Base-by-base conservation (phyloP, 2,113 vertebrate genomes). In the Serilophus lunatus region DNA sequence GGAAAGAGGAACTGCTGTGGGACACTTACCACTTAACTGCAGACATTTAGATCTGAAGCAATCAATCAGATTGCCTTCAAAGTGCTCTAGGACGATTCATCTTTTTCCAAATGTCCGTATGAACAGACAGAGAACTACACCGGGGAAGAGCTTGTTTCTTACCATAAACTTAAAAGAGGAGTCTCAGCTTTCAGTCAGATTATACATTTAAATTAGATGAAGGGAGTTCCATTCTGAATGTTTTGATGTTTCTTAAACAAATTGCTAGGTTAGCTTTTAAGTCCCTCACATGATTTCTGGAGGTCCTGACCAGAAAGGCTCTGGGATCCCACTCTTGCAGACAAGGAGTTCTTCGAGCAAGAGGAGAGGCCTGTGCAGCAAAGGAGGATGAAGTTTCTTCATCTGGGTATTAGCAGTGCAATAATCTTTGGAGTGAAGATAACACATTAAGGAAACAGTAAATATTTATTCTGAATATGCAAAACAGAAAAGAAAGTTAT, bases 311-410 rank as follows among this genome's bases (percentile, higher is more conserved):
- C 66, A 50, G 31, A 57, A 20, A 36, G 25, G 23, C 4, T 4
- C 14, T 19, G 8, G 7, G 42, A 87, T 3, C 1, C 0, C 16
- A 7, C 28, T 24, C 33, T 50, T 53, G 12, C n/a, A 92, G 47
- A 8, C 6, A 68, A 54, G 29, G 16, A 54, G n/a, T 26, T 4
- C 19, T 84, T 49, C 0, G 0, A 63, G 40, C 6, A 72, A 78
- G 31, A 70, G 5, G 10, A 69, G 54, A 15, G 33, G 4, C 8
- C 11, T 57, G 15, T 65, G 25, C 22, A 69, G 11, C 3, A 5
- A 45, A 68, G 3, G 28, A 61, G 7, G 9, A 3, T 22, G 22
- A 63, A 3, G 15, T 56, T 63, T 56, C 42, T 63, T 86, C 5
- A 0, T n/a, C 38, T 84, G 33, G 19, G 5, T 63, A n/a, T 75